These are phyloP conservation scores for Brachyopa scutellaris DNA, from an alignment of 2,888 invertebrate genomes.

Conservation along the genomic window DNA sequence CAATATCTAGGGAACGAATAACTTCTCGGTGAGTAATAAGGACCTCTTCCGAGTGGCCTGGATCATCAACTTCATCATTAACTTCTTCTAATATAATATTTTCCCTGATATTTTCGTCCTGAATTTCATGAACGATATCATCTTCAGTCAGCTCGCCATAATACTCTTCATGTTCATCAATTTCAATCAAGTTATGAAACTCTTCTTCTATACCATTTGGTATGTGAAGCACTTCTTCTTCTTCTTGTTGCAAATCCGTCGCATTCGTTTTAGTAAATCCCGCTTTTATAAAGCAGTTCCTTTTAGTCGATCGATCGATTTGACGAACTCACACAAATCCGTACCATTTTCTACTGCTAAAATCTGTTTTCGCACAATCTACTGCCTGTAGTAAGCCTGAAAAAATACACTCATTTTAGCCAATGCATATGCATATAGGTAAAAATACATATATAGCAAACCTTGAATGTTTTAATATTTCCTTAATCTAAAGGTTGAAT, in stretches of 20 bases:
- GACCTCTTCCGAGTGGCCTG: not conserved
- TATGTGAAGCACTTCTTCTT: not conserved
- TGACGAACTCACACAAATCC: no score
- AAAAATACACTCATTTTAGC: no score
- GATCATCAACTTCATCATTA: not conserved
- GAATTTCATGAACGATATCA: slow-evolving; percentile 27
- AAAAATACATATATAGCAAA: not conserved
- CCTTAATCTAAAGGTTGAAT: not conserved
- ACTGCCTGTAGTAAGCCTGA: no score
- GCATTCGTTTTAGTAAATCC: no score
- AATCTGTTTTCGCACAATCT: no score
- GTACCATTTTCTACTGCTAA: no score
- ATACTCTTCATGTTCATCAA: slow-evolving; percentile 7
- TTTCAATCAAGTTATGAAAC: not conserved
- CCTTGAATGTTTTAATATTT: not conserved
- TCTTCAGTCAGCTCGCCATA: slow-evolving; percentile 16
- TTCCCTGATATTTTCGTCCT: not conserved
- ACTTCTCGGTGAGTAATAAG: slow-evolving; percentile 1
- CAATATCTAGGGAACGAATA: slow-evolving; percentile 6
- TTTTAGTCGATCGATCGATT: no score
- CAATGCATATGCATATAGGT: no score
- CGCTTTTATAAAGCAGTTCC: no score
- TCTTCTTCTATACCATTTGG: slow-evolving; percentile 4
- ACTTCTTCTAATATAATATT: slow-evolving; percentile 2
- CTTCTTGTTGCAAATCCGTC: not conserved